phyloP scores from a whole-genome alignment of 2,888 invertebrate species.

The Agrochola circellaris region DNA sequence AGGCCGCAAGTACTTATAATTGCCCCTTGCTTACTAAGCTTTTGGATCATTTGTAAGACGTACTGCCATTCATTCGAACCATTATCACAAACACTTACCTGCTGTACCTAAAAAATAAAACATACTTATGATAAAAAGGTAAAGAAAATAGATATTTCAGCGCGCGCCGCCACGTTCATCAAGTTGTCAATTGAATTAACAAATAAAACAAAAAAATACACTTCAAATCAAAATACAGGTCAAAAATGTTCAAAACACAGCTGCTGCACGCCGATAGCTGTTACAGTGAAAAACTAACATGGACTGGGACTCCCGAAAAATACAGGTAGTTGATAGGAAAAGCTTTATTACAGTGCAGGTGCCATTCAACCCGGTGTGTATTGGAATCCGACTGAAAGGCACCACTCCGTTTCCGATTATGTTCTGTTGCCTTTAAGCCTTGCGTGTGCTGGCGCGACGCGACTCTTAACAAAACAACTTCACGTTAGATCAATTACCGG shows the following conservation, averaged over 20 bases:
- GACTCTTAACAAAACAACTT: too few relatives aligned
- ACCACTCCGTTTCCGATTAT: not conserved
- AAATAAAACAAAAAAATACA: not conserved
- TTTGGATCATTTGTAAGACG: not conserved
- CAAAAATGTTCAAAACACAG: not conserved
- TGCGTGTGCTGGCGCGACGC: too few relatives aligned
- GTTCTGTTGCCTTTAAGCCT: not conserved
- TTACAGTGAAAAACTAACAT: not conserved
- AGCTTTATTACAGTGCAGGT: not conserved
- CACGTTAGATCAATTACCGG: too few relatives aligned
- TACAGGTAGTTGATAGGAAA: not conserved
- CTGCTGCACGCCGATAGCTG: not conserved
- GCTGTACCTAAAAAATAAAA: not conserved
- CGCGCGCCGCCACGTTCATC: not conserved
- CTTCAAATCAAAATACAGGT: not conserved
- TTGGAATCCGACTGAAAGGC: not conserved
- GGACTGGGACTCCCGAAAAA: slow-evolving; percentile 4
- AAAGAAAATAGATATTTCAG: too few relatives aligned
- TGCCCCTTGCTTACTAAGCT: not conserved
- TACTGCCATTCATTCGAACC: slow-evolving; percentile 3
- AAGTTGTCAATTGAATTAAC: not conserved
- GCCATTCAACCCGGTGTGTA: not conserved
- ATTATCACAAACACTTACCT: not conserved
- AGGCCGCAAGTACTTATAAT: not conserved
- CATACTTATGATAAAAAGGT: not conserved